Evolutionary conservation across 2,797 vertebrate genomes (phyloP), one percentile per base, ranked within the genome.

Genomic region (Valencia hispanica): DNA sequence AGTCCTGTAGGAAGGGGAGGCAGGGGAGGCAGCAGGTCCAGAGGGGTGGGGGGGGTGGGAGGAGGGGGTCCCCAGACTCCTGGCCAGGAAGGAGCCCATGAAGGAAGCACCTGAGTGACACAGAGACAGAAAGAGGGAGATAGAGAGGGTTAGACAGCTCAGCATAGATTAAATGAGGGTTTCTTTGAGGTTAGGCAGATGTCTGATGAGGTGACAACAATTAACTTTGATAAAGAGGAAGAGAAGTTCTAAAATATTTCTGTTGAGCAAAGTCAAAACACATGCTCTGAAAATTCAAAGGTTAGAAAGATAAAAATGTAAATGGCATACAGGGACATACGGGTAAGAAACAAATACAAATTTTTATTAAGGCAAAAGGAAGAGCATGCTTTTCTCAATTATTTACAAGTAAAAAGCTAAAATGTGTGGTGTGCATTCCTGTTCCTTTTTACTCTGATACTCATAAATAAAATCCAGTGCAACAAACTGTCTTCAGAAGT

Each of bases 71-170:
- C 97, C 97, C 93, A 99, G 94, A 92, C 97, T 96, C 94, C 97
- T 93, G 87, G 96, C 95, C 91, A 99, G 96, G 93, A 99, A 98
- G 83, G 97, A 96, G 89, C 97, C 97, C 97, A 99, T 97, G 94
- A 98, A 98, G 79, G 97, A 97, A 55, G 97, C 96, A 94, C 97
- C 94, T 92, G 95, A 93, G 80, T 72, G 78, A 88, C 70, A 86
- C 36, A 79, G 45, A 12, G 41, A 79, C n/a, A 47, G 48, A 77
- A 36, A 73, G 36, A 53, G 45, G 76, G 45, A 12, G 41, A 79
- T 5, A 30, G n/a, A 59, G 57, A 59, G 78, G 70, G 82, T 91
- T 83, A 91, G 79, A 78, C 20, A 63, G 68, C 55, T 48, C 57
- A 50, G 80, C 6, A 0, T 68, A 51, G 66, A 79, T 75, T 66